A percentile compares a stretch with the other conserved stretches of the same genome.
Conservation (phyloP, 2,797 vertebrate genomes). For the Bovichtus variegatus region DNA sequence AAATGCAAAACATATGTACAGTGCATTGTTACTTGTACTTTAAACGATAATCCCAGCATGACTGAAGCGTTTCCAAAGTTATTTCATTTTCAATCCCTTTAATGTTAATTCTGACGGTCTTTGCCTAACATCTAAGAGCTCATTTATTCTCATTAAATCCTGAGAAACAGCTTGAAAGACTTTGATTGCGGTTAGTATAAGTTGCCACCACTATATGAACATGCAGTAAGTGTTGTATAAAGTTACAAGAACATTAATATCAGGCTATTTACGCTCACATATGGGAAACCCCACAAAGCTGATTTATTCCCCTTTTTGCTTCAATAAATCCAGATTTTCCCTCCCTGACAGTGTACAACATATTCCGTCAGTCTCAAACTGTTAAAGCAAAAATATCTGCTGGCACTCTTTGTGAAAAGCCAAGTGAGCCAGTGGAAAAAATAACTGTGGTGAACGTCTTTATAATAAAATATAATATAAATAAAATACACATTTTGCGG, state of each 20-base stretch:
- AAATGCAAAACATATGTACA: constrained; percentile 56
- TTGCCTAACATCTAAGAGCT: not conserved
- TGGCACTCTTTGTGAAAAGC: constrained; percentile 22
- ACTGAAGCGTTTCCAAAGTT: not conserved
- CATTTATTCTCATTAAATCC: constrained; percentile 14
- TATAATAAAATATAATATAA: constrained; percentile 14
- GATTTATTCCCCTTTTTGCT: not conserved
- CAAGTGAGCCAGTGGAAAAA: constrained; percentile 22
- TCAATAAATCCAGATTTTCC: not conserved
- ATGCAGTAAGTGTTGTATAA: not conserved
- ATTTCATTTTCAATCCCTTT: constrained; percentile 15
- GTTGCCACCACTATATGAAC: not conserved
- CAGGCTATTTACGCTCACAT: not conserved
- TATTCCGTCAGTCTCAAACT: constrained; percentile 17
- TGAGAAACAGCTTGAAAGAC: constrained; percentile 18
- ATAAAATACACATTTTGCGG: constrained; percentile 8
- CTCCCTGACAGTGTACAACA: not conserved
- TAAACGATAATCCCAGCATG: not conserved
- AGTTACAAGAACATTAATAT: not conserved
- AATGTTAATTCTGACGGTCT: constrained; percentile 15
- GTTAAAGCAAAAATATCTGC: constrained; percentile 25
- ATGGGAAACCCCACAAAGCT: not conserved
- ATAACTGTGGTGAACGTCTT: not conserved
- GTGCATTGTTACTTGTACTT: constrained; percentile 12
- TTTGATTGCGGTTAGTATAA: not conserved